Conservation (phyloP, 1,140 invertebrate species). For the Drosophila subpulchrella region DNA sequence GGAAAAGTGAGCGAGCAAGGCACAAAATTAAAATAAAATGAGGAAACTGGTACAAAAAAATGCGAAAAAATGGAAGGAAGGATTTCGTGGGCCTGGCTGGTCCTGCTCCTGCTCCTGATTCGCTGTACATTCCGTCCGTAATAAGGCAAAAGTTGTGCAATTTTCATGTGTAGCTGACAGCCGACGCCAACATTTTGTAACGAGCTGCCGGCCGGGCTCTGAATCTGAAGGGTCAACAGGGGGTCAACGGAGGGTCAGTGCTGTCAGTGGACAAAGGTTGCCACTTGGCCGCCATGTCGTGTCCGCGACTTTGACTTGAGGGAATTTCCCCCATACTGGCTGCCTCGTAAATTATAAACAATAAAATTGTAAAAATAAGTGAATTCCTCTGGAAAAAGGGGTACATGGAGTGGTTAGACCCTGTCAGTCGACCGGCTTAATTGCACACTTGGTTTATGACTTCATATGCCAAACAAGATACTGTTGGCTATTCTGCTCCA, state of each 20-base stretch:
- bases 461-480: conserved; percentile 54
- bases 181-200: conserved; percentile 68
- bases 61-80: conserved; percentile 21
- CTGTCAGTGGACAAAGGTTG: conserved; percentile 62
- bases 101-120: conserved; percentile 16
- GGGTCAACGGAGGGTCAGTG: conserved; percentile 18
- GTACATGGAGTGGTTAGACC: conserved; percentile 16
- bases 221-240: conserved; percentile 9
- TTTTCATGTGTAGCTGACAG: conserved; percentile 83
- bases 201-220: conserved; percentile 44
- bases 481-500: background rate
- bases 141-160: conserved; percentile 82
- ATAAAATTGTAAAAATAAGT: conserved; percentile 50
- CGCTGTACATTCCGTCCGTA: conserved; percentile 56
- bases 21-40: conserved; percentile 70
- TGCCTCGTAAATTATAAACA: conserved; percentile 68
- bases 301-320: conserved; percentile 50
- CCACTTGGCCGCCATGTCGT: conserved; percentile 50
- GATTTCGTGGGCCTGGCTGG: conserved; percentile 16
- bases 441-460: conserved; percentile 76
- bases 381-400: conserved; percentile 11
- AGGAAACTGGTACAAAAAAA: conserved; percentile 36
- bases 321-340: conserved; percentile 22
- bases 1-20: conserved; percentile 31
- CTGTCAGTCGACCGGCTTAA: conserved; percentile 55